phyloP scores from a whole-genome alignment of 2,797 vertebrate genomes.

The Takifugu ocellatus region DNA sequence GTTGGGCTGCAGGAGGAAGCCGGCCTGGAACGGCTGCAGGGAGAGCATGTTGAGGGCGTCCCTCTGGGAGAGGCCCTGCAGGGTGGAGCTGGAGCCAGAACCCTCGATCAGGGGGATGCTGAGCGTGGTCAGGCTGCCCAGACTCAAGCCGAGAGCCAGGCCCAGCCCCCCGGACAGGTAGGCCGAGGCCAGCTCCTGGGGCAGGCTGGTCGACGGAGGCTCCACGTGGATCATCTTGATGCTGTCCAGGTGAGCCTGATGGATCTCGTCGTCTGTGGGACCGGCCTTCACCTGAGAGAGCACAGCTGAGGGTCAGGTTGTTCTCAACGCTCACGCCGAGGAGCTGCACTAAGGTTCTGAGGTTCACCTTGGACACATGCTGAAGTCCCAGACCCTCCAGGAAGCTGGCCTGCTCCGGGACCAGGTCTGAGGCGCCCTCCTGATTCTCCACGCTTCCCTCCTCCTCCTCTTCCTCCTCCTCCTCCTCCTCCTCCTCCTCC shows the following conservation, averaged over 20 bases:
- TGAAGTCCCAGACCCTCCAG: slow-evolving; percentile 86
- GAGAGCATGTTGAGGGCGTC: slow-evolving; percentile 85
- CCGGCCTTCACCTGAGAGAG: slow-evolving; percentile 67
- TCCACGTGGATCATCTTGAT: slow-evolving; percentile 87
- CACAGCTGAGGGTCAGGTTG: not conserved
- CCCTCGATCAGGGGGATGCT: slow-evolving; percentile 84
- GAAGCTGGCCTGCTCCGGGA: slow-evolving; percentile 79
- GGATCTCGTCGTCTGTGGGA: slow-evolving; percentile 78
- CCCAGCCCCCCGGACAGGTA: slow-evolving; percentile 59
- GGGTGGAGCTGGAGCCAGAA: slow-evolving; percentile 64
- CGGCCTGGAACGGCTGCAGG: slow-evolving; percentile 88
- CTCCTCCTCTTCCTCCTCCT: not conserved
- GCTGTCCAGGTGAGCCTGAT: slow-evolving; percentile 82
- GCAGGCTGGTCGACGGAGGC: slow-evolving; percentile 84
- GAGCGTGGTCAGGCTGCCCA: slow-evolving; percentile 29
- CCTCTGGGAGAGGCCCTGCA: slow-evolving; percentile 75
- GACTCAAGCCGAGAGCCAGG: slow-evolving; percentile 25
- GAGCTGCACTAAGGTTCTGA: no score
- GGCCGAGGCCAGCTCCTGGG: slow-evolving; percentile 79
- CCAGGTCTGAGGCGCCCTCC: slow-evolving; percentile 11
- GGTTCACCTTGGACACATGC: slow-evolving; percentile 74
- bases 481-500: not conserved
- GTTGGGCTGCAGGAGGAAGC: slow-evolving; percentile 90
- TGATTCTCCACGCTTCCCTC: not conserved
- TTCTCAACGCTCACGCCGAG: no score